phyloP scores from a whole-genome alignment of 2,113 vertebrate species.

The Bettongia penicillata region DNA sequence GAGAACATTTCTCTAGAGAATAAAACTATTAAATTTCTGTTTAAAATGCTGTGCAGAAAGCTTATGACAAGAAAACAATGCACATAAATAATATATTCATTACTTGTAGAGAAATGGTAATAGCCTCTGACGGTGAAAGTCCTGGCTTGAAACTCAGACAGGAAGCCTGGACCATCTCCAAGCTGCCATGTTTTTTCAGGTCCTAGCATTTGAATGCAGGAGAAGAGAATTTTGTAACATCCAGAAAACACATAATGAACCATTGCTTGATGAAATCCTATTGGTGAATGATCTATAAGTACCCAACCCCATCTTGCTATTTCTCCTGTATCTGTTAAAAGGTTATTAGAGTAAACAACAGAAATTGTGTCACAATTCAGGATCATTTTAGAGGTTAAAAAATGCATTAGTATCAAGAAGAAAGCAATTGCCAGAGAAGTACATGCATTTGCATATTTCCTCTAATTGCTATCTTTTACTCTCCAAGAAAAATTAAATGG shows the following conservation, averaged over 20 bases:
- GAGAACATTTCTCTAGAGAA: background rate
- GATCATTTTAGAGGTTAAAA: conserved; percentile 56
- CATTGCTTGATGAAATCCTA: background rate
- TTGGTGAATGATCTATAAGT: background rate
- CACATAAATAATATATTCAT: background rate
- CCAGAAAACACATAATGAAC: background rate
- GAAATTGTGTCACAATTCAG: conserved; percentile 49
- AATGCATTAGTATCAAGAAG: conserved; percentile 56
- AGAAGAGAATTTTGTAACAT: background rate
- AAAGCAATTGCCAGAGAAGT: conserved; percentile 64
- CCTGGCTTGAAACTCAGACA: background rate
- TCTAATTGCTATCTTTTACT: conserved; percentile 71
- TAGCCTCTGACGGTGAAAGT: background rate
- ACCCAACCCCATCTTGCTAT: background rate
- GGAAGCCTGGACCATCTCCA: background rate
- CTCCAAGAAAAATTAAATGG: conserved; percentile 35
- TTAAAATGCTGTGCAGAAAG: background rate
- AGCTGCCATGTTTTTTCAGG: background rate
- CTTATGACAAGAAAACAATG: background rate
- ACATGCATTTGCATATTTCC: background rate
- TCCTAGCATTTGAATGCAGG: background rate
- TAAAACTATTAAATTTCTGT: background rate
- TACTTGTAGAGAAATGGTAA: background rate
- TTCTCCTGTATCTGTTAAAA: background rate
- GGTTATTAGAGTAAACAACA: background rate